phyloP scores from a whole-genome alignment of 2,113 vertebrate genomes.

The Periophthalmodon schlosseri region DNA sequence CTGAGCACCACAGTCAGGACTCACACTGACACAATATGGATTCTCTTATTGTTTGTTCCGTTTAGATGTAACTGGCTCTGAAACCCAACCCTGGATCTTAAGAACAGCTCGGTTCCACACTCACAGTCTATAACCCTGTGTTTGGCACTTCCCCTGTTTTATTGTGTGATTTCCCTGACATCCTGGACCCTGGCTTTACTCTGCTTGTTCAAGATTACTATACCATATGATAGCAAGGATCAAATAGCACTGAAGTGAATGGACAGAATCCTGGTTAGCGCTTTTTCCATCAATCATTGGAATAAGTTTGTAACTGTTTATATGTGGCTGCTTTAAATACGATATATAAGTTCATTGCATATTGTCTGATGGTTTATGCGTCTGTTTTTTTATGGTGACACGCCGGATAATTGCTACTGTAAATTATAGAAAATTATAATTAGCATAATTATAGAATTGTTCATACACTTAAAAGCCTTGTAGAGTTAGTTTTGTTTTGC shows the following conservation, averaged over 20 bases:
- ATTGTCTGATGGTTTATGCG: neutral
- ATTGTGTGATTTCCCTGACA: constrained; percentile 1
- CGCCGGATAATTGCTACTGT: neutral
- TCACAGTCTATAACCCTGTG: constrained; percentile 7
- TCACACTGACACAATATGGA: neutral
- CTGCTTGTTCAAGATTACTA: neutral
- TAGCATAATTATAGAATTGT: neutral
- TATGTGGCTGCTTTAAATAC: neutral
- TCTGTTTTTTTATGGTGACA: neutral
- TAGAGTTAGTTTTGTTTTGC: neutral
- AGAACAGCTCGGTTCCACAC: constrained; percentile 13
- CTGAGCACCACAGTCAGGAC: too few species aligned
- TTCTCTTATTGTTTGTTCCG: constrained; percentile 6
- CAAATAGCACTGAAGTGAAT: neutral
- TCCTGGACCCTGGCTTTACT: neutral
- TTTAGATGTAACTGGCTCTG: neutral
- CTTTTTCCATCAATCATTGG: neutral
- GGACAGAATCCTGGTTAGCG: neutral
- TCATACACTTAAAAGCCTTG: neutral
- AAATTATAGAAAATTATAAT: neutral
- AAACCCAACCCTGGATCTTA: constrained; percentile 9
- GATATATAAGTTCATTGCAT: neutral
- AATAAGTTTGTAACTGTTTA: neutral
- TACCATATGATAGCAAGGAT: neutral
- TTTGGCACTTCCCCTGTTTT: constrained; percentile 11